Conservation (phyloP, 2,797 vertebrate genomes). For the Hirundo rustica region DNA sequence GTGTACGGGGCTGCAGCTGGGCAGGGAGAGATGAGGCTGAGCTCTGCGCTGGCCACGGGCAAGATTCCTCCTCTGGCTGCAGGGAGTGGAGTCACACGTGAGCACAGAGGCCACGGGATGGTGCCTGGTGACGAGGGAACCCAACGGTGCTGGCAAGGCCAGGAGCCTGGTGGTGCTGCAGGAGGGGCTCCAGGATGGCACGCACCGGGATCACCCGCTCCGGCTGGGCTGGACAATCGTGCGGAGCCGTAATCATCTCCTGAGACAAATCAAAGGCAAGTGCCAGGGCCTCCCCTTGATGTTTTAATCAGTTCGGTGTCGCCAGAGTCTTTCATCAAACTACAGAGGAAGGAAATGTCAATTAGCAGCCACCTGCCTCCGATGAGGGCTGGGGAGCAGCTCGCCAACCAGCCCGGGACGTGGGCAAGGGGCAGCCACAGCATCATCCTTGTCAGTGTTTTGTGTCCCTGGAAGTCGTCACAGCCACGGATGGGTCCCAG, state of each 20-base stretch:
- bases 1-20: background rate
- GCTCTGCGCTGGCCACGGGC: rapidly evolving
- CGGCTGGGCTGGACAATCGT: background rate
- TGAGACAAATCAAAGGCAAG: conserved; percentile 53
- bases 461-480: background rate
- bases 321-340: conserved; percentile 63
- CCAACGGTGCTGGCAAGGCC: background rate
- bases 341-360: conserved; percentile 65
- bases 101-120: background rate
- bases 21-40: background rate
- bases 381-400: background rate
- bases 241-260: conserved; percentile 11
- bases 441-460: background rate
- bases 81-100: rapidly evolving
- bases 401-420: background rate
- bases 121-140: background rate
- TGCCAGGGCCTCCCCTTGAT: conserved; percentile 53
- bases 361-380: conserved; percentile 56
- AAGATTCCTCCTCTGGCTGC: background rate
- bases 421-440: background rate
- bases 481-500: background rate
- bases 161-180: background rate
- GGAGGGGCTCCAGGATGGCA: background rate
- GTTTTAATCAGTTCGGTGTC: conserved; percentile 63
- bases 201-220: rapidly evolving